Percentiles rank a stretch among this genome's conserved stretches.
Conservation (phyloP, 1,140 invertebrate species). For the Amyelois transitella region DNA sequence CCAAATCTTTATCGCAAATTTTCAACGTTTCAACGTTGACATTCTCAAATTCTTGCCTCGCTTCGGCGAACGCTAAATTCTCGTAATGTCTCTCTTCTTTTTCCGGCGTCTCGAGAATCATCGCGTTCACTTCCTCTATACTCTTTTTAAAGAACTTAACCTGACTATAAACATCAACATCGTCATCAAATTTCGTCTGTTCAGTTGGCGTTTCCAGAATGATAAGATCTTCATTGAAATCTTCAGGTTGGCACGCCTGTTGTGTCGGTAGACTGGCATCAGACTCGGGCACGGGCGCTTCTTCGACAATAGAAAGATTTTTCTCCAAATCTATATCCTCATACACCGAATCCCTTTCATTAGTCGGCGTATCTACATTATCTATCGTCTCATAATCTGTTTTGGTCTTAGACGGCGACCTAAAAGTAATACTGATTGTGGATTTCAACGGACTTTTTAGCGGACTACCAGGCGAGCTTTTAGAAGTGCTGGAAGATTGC, state of each 20-base stretch:
- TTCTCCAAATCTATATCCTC: constrained; percentile 72
- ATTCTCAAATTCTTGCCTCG: constrained; percentile 70
- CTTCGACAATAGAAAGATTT: constrained; percentile 68
- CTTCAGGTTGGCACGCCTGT: constrained; percentile 71
- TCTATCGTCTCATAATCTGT: constrained; percentile 45
- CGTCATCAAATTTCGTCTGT: constrained; percentile 32
- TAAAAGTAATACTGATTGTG: constrained; percentile 81
- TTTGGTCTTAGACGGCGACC: constrained; percentile 72
- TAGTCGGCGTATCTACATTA: constrained; percentile 46
- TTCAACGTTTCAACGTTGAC: constrained; percentile 63
- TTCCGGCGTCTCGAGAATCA: constrained; percentile 71
- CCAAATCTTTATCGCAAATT: constrained; percentile 52
- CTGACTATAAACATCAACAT: constrained; percentile 81
- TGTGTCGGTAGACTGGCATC: constrained; percentile 74
- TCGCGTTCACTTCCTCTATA: constrained; percentile 83
- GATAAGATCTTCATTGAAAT: constrained; percentile 51
- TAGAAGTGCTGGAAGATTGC: constrained; percentile 61
- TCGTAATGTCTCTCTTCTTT: constrained; percentile 55
- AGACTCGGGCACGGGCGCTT: constrained; percentile 67
- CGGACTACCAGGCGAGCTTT: constrained; percentile 60
- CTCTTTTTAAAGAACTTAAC: constrained; percentile 83
- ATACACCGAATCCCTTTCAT: constrained; percentile 69
- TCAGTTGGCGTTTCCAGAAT: constrained; percentile 61
- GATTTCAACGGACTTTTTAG: constrained; percentile 76
- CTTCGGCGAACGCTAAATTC: constrained; percentile 50